A percentile compares a stretch with the other conserved stretches of the same genome.
Evolutionary conservation across 2,113 vertebrate genomes (phyloP).

Genomic region (Nyctereutes procyonoides): DNA sequence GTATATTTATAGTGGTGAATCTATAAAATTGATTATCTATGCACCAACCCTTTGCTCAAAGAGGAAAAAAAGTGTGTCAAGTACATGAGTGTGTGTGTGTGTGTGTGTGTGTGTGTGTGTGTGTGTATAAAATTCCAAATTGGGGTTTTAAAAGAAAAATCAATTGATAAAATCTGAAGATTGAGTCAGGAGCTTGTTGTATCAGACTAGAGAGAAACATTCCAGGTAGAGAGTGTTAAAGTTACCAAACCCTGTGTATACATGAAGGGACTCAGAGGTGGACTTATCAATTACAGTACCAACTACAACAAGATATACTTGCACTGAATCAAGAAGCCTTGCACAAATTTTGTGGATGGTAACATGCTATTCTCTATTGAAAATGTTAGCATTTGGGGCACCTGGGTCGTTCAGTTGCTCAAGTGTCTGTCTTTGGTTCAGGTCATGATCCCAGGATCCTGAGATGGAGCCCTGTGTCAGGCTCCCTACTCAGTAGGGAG

Average conservation of each 20-base stretch:
- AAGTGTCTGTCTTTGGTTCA: no score
- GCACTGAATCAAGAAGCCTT: background rate
- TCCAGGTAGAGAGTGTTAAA: background rate
- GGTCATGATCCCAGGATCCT: no score
- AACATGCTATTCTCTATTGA: background rate
- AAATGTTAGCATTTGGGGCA: background rate
- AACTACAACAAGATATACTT: background rate
- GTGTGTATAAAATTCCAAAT: background rate
- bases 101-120: background rate
- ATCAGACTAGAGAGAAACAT: background rate
- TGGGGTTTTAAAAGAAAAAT: background rate
- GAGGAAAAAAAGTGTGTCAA: background rate
- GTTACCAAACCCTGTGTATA: background rate
- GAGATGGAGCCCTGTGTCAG: no score
- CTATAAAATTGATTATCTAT: background rate
- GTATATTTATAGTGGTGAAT: background rate
- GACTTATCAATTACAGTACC: background rate
- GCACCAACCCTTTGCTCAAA: background rate
- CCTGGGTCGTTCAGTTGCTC: no score
- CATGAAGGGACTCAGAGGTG: background rate
- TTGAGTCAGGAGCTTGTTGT: background rate
- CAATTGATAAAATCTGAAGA: background rate
- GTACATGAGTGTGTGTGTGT: background rate
- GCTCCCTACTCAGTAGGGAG: no score
- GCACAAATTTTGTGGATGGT: background rate